phyloP scores from a whole-genome alignment of 2,113 vertebrate species.

The Xyliphius kryptos region DNA sequence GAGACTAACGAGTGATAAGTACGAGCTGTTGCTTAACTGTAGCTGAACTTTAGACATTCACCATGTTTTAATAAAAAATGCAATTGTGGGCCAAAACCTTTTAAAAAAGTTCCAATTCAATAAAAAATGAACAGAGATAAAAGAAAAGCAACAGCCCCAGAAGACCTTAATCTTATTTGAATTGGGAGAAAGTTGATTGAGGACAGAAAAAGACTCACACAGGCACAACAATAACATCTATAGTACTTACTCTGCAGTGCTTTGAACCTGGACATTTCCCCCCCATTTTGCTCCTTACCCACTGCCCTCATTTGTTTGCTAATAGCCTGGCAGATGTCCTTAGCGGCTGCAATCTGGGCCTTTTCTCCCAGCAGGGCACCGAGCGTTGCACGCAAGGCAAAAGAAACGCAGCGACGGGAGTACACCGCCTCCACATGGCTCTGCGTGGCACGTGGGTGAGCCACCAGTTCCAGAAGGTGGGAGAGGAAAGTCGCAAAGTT shows the following conservation, averaged over 20 bases:
- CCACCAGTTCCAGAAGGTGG: slow-evolving; percentile 75
- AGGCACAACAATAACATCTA: too few species aligned
- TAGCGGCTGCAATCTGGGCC: slow-evolving; percentile 83
- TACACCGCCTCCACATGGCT: slow-evolving; percentile 66
- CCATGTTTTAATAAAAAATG: too few species aligned
- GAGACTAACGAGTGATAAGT: not conserved
- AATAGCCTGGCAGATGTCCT: slow-evolving; percentile 76
- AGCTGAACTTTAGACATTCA: too few species aligned
- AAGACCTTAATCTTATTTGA: not conserved
- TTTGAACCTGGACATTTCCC: too few species aligned
- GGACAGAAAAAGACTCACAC: not conserved
- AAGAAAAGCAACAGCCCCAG: slow-evolving; percentile 5
- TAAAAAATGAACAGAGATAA: not conserved
- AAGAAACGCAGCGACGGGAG: slow-evolving; percentile 77
- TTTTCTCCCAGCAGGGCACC: slow-evolving; percentile 86
- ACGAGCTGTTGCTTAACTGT: slow-evolving; percentile 5
- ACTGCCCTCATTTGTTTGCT: slow-evolving; percentile 72
- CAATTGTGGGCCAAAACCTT: too few species aligned
- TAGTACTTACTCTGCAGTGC: too few species aligned
- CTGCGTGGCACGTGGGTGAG: slow-evolving; percentile 70
- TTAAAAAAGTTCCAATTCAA: too few species aligned
- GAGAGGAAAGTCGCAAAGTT: slow-evolving; percentile 75
- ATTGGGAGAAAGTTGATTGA: not conserved
- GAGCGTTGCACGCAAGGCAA: slow-evolving; percentile 79
- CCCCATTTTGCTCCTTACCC: too few species aligned